These are phyloP conservation scores for Porites rus DNA, from an alignment of 92 coral and sea anemone genomes.

Conservation along the genomic window DNA sequence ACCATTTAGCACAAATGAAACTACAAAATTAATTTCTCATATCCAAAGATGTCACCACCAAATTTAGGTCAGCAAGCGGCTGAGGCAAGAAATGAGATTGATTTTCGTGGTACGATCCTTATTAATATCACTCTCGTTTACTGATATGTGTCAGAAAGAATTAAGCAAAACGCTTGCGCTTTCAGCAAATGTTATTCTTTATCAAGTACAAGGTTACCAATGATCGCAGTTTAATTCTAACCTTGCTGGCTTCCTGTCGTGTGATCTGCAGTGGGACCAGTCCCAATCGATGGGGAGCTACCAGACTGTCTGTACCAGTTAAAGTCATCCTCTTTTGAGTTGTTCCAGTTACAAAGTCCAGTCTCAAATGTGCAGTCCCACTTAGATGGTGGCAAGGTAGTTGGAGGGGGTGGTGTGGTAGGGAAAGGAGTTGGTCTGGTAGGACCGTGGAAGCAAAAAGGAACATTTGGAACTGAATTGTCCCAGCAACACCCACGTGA, in stretches of 20 bases:
- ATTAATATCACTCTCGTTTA: no score
- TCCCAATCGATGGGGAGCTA: constrained; percentile 63
- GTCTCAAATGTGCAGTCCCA: constrained; percentile 95
- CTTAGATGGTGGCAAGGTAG: constrained; percentile 76
- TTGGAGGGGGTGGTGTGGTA: constrained; percentile 90
- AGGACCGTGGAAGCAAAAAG: constrained; percentile 93
- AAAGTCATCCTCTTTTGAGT: constrained; percentile 85
- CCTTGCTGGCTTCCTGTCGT: constrained; percentile 88
- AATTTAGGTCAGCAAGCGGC: no score
- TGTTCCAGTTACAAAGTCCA: constrained; percentile 85
- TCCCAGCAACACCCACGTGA: constrained; percentile 94
- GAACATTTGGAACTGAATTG: constrained; percentile 81
- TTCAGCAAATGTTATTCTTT: no score
- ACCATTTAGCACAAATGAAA: no score
- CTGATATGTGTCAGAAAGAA: no score
- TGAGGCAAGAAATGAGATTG: no score
- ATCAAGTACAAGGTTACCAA: background rate
- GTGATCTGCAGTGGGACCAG: constrained; percentile 92
- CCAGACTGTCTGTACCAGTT: constrained; percentile 80
- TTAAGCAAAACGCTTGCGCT: no score
- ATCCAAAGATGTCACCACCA: no score
- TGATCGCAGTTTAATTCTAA: constrained; percentile 12
- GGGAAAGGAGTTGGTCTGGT: constrained; percentile 97
- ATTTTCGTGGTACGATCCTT: no score
- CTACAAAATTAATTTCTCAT: no score